Evolutionary conservation across 1,140 invertebrate species (phyloP).

Genomic region (Oedothorax gibbosus): DNA sequence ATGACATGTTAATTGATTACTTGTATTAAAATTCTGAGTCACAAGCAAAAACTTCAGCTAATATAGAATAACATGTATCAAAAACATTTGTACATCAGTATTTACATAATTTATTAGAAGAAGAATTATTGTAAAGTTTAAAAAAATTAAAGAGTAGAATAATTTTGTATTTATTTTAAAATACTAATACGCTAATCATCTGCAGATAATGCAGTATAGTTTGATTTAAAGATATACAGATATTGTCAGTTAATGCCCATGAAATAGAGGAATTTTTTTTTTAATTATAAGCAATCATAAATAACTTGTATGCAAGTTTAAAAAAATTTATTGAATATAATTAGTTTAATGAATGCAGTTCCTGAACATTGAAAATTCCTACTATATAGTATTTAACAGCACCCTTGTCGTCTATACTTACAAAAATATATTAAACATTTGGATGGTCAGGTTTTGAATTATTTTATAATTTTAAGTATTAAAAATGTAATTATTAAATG

Average conservation of each 20-base stretch:
- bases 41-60: slow-evolving; percentile 50
- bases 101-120: slow-evolving; percentile 52
- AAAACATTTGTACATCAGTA: slow-evolving; percentile 60
- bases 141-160: slow-evolving; percentile 54
- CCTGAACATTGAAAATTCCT: too few species aligned
- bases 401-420: too few species aligned
- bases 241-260: slow-evolving; percentile 47
- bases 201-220: slow-evolving; percentile 30
- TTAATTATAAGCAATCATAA: too few species aligned
- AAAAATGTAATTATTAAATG: too few species aligned
- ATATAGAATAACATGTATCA: slow-evolving; percentile 59
- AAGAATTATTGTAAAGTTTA: slow-evolving; percentile 49
- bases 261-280: slow-evolving; percentile 5
- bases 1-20: slow-evolving; percentile 9
- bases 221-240: slow-evolving; percentile 22
- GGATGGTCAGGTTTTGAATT: too few species aligned
- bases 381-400: too few species aligned
- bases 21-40: slow-evolving; percentile 49
- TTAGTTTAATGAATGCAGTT: too few species aligned
- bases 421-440: too few species aligned
- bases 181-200: slow-evolving; percentile 50
- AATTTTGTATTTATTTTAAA: slow-evolving; percentile 33
- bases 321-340: too few species aligned
- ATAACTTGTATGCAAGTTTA: too few species aligned
- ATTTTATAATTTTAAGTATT: too few species aligned